Conservation (phyloP, 2,797 vertebrate species). For the Pyrocephalus nanus region DNA sequence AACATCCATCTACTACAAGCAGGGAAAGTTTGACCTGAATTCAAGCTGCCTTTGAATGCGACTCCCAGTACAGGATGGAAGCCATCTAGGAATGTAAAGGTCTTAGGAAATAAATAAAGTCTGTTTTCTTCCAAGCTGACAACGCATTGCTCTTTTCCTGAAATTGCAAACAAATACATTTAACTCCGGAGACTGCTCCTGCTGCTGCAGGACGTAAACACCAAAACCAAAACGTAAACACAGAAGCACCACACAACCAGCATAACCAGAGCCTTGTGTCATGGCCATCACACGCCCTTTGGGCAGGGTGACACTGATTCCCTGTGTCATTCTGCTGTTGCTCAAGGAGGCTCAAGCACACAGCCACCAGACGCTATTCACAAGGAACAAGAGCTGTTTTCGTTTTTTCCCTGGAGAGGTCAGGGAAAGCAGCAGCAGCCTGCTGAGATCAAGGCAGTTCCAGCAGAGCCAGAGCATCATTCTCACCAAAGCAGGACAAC, state of each 20-base stretch:
- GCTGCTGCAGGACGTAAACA: neutral
- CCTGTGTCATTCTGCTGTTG: neutral
- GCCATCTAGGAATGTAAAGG: neutral
- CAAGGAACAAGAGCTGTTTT: neutral
- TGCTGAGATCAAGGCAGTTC: neutral
- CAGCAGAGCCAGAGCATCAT: neutral
- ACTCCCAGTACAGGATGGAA: neutral
- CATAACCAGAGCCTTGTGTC: neutral
- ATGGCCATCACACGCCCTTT: neutral
- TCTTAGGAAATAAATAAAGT: neutral
- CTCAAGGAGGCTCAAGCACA: neutral
- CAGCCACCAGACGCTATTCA: neutral
- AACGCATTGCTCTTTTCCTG: neutral
- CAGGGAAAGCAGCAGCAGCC: neutral
- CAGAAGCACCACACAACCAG: neutral
- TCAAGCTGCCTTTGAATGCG: neutral
- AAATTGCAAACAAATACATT: neutral
- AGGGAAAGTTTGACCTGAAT: slow-evolving; percentile 22
- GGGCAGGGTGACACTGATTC: neutral
- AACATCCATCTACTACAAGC: neutral
- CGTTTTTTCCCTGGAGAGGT: neutral
- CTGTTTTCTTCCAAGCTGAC: neutral
- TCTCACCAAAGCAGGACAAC: neutral
- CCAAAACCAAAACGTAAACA: too few relatives aligned
- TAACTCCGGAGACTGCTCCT: neutral